Evolutionary conservation across 2,113 vertebrate species (phyloP), one percentile per base, ranked within the genome.

Genomic region (Tyto alba): DNA sequence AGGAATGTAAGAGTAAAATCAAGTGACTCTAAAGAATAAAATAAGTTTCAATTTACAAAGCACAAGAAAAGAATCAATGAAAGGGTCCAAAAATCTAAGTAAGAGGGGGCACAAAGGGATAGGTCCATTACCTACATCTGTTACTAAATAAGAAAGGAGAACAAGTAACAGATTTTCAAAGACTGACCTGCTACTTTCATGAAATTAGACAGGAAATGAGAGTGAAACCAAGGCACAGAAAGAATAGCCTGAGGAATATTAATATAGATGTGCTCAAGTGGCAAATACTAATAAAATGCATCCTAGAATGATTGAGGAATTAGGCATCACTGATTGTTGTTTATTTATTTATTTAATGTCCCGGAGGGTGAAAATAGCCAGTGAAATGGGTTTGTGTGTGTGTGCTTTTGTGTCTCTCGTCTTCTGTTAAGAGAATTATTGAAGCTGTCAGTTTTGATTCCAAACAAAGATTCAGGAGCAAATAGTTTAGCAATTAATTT

Each of bases 171-270:
- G 67, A 62, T 73, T 92, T 88, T 90, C 36, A 62, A 60, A 95
- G 80, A 86, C 67, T 84, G 89, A 74, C 84, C 87, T 88, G 57
- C 57, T 95, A 40, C 59, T 93, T 96, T 91, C 60, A 91, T 93
- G 73, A 91, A 95, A 94, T 96, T 95, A 47, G 60, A 36, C 50
- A 80, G 73, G 77, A 95, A 93, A 78, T 93, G 95, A 85, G 71
- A 92, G 55, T 77, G 64, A 73, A 95, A 84, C 27, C 32, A 63
- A 94, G 85, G 76, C 76, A 81, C 27, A 71, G 69, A 91, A 85
- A 86, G 73, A 91, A 93, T 95, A 91, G 89, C 95, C 83, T 95
- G 80, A 94, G 89, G 93, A 95, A 80, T 92, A 85, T 95, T 94
- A 94, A 92, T 92, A 89, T 76, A 95, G 80, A 96, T 90, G 79